phyloP scores from a whole-genome alignment of 2,888 invertebrate species.

The Spisula subtruncata region DNA sequence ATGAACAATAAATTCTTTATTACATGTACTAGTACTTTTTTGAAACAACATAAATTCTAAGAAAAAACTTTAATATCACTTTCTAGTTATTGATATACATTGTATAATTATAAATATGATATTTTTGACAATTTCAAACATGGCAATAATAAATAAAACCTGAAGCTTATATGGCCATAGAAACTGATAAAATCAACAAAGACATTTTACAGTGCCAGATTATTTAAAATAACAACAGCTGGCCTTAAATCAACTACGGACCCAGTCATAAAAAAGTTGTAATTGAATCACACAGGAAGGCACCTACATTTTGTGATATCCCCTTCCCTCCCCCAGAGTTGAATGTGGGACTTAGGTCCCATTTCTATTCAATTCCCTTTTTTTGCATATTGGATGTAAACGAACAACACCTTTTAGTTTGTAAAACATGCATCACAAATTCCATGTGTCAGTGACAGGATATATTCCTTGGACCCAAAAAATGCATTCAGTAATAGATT shows the following conservation, averaged over 20 bases:
- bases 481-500: too few species aligned
- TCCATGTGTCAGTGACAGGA: too few species aligned
- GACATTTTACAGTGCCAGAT: slow-evolving; percentile 1
- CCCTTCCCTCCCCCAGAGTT: too few species aligned
- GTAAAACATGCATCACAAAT: too few species aligned
- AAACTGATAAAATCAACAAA: slow-evolving; percentile 14
- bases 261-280: background rate
- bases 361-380: too few species aligned
- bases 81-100: background rate
- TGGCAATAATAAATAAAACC: background rate
- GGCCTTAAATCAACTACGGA: background rate
- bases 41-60: background rate
- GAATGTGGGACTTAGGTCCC: too few species aligned
- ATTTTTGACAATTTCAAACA: background rate
- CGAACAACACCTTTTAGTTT: too few species aligned
- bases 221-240: background rate
- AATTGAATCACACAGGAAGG: too few species aligned
- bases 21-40: background rate
- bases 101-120: too few species aligned
- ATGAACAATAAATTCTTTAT: background rate
- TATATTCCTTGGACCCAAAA: too few species aligned
- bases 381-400: too few species aligned
- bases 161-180: slow-evolving; percentile 17
- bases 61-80: background rate
- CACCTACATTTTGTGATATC: too few species aligned